Conservation (phyloP, 2,888 invertebrate species). For the Tricholauxania praeusta region DNA sequence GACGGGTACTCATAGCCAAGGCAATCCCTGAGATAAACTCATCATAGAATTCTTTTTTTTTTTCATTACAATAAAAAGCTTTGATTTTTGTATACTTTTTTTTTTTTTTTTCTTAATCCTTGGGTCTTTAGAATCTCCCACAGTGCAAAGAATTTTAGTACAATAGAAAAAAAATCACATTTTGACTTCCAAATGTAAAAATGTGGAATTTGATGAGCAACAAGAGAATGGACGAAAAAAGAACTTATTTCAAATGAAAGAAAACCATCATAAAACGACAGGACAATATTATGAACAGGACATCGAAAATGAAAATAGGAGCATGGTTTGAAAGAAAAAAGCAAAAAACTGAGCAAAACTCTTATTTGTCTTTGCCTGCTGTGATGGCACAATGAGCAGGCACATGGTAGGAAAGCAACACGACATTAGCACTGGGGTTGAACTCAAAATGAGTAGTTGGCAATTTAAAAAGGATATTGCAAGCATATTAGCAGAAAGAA, state of each 20-base stretch:
- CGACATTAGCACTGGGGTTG: neutral
- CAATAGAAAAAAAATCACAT: neutral
- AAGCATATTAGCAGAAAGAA: neutral
- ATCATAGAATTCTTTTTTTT: too few species aligned
- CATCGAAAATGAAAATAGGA: slow-evolving; percentile 19
- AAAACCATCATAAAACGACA: neutral
- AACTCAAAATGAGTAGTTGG: neutral
- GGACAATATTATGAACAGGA: slow-evolving; percentile 24
- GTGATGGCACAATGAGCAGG: neutral
- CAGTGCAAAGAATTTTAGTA: neutral
- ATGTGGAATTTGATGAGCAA: slow-evolving; percentile 6
- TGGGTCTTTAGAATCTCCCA: slow-evolving; percentile 14
- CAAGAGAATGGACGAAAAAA: neutral
- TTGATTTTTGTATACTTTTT: too few species aligned
- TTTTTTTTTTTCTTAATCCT: slow-evolving; percentile 17
- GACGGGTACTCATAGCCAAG: too few species aligned
- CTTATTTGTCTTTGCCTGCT: slow-evolving; percentile 21
- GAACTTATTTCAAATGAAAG: neutral
- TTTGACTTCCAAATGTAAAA: neutral
- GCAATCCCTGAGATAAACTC: too few species aligned
- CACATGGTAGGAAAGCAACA: too few species aligned
- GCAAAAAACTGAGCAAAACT: neutral
- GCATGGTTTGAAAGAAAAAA: neutral
- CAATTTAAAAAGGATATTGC: neutral
- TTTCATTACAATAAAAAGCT: too few species aligned